Evolutionary conservation across 92 coral and sea anemone genomes (phyloP), one percentile per base, ranked within the genome.

Genomic region (Hydrozoanthus gracilis): DNA sequence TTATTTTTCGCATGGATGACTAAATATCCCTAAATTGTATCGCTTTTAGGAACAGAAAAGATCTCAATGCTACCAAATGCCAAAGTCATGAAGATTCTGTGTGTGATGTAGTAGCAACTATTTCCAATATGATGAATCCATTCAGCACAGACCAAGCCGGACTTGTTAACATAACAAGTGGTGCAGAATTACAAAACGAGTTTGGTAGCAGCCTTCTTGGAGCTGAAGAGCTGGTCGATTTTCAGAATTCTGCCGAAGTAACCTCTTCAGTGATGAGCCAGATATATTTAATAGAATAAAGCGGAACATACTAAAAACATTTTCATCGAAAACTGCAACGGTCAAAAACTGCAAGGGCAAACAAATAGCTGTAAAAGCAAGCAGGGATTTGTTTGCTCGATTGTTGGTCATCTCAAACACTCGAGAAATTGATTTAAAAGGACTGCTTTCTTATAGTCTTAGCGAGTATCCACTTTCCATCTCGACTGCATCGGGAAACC

Each of bases 381-480:
- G 69, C 86, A 51, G 86, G 70, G 56, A 76, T 69, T 62, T 89
- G 64, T 89, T 89, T 70, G 92, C 92, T 50, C 86, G 89, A 7
- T 68, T 84, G 44, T 50, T 89, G 71, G 82, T 84, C 58, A 54
- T 84, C 44, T 68, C 87, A 49, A 88, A 75, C 73, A 82, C 75
- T 13, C 60, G 91, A 35, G 88, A 88, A 27, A 82, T 88, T 47
- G 73, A 73, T 58, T 82, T 88, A 62, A 82, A 82, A 68, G 88
- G 68, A 17, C 51, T 88, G 51, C 88, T 88, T 10, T 82, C 73
- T 18, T 88, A 88, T 49, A 68, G 73, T 17, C 83, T 88, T 15
- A 82, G 86, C 27, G 89, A 84, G 12, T 88, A 71, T 73, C 88
- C 91, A 39, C 84, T 83, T 51, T 64, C 89, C 47, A 14, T 88